These are phyloP conservation scores for Pontoporia blainvillei DNA, from an alignment of 2,113 vertebrate species.

Conservation along the genomic window DNA sequence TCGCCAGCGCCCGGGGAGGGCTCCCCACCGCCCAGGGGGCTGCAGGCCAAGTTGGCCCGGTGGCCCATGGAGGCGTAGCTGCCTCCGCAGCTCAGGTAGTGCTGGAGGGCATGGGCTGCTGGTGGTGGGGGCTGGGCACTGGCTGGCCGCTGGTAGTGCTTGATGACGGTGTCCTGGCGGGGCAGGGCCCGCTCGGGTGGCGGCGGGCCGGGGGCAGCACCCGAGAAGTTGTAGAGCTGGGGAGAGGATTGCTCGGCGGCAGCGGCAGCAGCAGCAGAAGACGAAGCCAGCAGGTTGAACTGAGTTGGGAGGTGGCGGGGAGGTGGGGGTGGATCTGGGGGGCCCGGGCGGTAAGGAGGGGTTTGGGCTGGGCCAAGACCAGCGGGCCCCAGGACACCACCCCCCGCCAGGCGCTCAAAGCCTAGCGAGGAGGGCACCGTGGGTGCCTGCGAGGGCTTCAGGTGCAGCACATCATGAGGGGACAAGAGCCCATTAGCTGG, in stretches of 20 bases:
- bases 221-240: conserved; percentile 93
- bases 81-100: conserved; percentile 93
- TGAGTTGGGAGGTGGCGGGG: conserved; percentile 90
- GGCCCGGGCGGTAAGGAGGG: conserved; percentile 86
- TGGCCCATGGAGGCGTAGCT: conserved; percentile 91
- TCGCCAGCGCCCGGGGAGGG: conserved; percentile 86
- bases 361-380: conserved; percentile 83
- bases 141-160: conserved; percentile 94
- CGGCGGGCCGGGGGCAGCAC: conserved; percentile 83
- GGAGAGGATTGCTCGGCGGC: conserved; percentile 83
- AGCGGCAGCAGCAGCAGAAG: conserved; percentile 83
- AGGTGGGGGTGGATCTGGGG: conserved; percentile 83
- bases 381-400: conserved; percentile 71
- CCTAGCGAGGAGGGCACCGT: conserved; percentile 87
- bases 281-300: conserved; percentile 94
- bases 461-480: conserved; percentile 92
- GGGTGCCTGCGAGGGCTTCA: conserved; percentile 90
- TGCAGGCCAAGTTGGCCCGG: conserved; percentile 88
- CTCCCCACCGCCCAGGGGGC: conserved; percentile 90
- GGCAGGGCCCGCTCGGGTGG: conserved; percentile 89
- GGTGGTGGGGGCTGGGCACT: conserved; percentile 86
- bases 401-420: conserved; percentile 83
- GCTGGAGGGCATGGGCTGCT: conserved; percentile 90
- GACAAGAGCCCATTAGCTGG: conserved; percentile 93
- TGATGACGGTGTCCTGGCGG: conserved; percentile 94